Percentiles rank a stretch among this genome's conserved stretches.
Evolutionary conservation across 2,797 vertebrate genomes (phyloP).

Genomic region (Typhlichthys subterraneus): DNA sequence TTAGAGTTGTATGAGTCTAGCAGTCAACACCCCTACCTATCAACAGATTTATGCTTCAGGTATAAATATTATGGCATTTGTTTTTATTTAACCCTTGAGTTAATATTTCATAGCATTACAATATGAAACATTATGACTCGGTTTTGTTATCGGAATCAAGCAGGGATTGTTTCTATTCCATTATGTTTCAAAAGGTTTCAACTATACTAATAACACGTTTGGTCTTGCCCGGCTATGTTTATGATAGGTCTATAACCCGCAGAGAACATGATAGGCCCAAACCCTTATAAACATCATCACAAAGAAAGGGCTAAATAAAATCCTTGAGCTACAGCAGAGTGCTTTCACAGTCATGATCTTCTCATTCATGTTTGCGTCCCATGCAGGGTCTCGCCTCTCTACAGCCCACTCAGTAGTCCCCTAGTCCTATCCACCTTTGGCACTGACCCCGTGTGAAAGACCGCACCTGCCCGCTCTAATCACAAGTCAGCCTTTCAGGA

Average conservation of each 20-base stretch:
- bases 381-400: too few relatives aligned
- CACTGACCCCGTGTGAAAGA: conserved; percentile 39
- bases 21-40: too few relatives aligned
- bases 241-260: conserved; percentile 22
- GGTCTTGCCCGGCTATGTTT: conserved; percentile 44
- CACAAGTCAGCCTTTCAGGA: conserved; percentile 23
- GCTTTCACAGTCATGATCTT: background rate
- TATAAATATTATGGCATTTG: too few relatives aligned
- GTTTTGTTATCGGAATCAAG: too few relatives aligned
- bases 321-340: background rate
- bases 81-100: too few relatives aligned
- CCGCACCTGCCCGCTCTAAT: conserved; percentile 40
- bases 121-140: too few relatives aligned
- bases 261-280: conserved; percentile 33
- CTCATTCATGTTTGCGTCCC: background rate
- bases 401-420: conserved; percentile 4
- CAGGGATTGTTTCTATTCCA: too few relatives aligned
- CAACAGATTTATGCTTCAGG: too few relatives aligned
- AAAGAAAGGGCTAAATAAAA: background rate
- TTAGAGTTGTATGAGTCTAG: too few relatives aligned
- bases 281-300: conserved; percentile 29
- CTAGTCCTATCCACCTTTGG: conserved; percentile 20
- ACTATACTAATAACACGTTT: conserved; percentile 21
- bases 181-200: conserved; percentile 5
- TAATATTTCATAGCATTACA: too few relatives aligned